These are phyloP conservation scores for Aegithalos caudatus DNA, from an alignment of 2,113 vertebrate genomes.

Conservation along the genomic window DNA sequence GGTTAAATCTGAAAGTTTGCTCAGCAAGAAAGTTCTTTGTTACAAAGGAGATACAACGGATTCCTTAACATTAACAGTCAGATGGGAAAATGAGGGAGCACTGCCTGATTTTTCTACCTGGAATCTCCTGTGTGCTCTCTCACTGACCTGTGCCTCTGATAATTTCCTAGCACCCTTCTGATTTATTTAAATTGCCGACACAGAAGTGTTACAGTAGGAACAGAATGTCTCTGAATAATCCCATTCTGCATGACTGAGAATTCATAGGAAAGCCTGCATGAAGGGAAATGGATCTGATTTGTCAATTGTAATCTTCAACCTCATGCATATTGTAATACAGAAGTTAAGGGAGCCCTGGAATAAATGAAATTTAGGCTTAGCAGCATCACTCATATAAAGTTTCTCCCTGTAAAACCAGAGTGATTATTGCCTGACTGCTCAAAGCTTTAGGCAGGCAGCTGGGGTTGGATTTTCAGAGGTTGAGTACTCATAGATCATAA, in stretches of 20 bases:
- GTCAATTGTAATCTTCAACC: neutral
- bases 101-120: neutral
- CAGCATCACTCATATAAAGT: neutral
- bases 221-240: neutral
- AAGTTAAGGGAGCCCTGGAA: neutral
- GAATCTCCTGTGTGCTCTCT: neutral
- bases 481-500: neutral
- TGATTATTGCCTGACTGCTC: neutral
- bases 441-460: neutral
- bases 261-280: accelerated
- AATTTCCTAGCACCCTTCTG: neutral
- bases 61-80: neutral
- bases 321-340: neutral
- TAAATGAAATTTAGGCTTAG: neutral
- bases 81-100: neutral
- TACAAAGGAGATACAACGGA: neutral
- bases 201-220: neutral
- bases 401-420: neutral
- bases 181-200: neutral
- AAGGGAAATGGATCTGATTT: neutral
- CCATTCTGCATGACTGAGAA: neutral
- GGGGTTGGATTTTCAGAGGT: neutral
- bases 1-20: neutral
- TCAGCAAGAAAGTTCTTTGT: neutral
- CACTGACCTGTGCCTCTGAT: neutral